Percentiles rank a stretch among this genome's conserved stretches.
Evolutionary conservation across 2,797 vertebrate genomes (phyloP).

Genomic region (Silurus lanzhouensis): DNA sequence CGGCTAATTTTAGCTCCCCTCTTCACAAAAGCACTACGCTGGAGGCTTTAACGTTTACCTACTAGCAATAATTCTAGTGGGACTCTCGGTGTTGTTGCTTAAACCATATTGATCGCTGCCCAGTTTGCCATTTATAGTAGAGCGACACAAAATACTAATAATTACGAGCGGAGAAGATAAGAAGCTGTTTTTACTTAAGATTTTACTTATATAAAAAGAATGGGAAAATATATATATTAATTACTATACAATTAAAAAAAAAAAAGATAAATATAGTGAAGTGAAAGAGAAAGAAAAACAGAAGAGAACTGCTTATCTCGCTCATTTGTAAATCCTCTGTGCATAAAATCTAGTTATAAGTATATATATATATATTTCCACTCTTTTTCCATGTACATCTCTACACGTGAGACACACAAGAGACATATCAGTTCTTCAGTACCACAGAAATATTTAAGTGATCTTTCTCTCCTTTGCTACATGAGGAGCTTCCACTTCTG

Average conservation of each 20-base stretch:
- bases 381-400: not conserved
- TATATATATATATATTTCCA: no score
- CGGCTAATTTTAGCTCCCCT: slow-evolving; percentile 48
- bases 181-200: not conserved
- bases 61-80: slow-evolving; percentile 29
- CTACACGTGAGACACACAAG: not conserved
- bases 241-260: no score
- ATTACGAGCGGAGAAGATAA: slow-evolving; percentile 3
- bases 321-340: not conserved
- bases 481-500: slow-evolving; percentile 44
- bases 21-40: slow-evolving; percentile 32
- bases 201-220: no score
- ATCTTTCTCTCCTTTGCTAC: slow-evolving; percentile 52
- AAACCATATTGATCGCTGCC: slow-evolving; percentile 31
- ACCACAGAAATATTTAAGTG: slow-evolving; percentile 46
- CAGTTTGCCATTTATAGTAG: slow-evolving; percentile 20
- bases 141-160: slow-evolving; percentile 13
- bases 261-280: no score
- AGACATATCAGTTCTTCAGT: slow-evolving; percentile 27
- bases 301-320: no score
- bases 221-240: no score
- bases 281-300: no score
- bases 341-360: no score
- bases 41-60: slow-evolving; percentile 27
- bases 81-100: slow-evolving; percentile 16